Base-by-base conservation (phyloP, 2,797 vertebrate species). In the Urosaurus nigricauda region DNA sequence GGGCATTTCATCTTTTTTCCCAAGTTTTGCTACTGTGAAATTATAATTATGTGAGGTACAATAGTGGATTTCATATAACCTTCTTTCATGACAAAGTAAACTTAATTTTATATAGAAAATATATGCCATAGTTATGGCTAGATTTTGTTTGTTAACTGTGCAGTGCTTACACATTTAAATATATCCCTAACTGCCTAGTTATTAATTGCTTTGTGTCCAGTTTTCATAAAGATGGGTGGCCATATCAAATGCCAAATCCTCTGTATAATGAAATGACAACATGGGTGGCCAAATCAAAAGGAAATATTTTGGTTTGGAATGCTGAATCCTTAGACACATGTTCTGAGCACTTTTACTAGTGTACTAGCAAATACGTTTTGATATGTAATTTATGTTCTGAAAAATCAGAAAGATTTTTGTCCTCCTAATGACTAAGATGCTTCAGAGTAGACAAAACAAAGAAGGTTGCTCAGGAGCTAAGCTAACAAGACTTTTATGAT, bases 51-150 rank as follows among this genome's bases (percentile, higher is more conserved):
- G 93, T 92, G 93, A 96, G 63, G 21, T 53, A 82, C 19, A 65
- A 79, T 71, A 86, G 79, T 97, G 97, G 97, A 97, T 97, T 97
- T 97, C 97, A 98, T 97, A 94, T 93, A 95, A 90, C 94, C 96
- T 96, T 96, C 96, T 96, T 90, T 93, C 91, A 95, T 93, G 96
- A 94, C 90, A 96, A 95, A 96, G 95, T 92, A 95, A 96, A 96
- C 95, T 95, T 95, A 96, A 96, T 96, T 95, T 93, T 96, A 95
- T 94, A 94, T 94, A 92, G 89, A 95, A 93, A 88, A 94, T 88
- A 56, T 47, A 93, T 92, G 89, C 86, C 89, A 92, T 88, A 94
- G 92, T 35, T 94, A 95, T 94, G 93, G 95, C 87, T 93, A 93
- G 93, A 63, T 94, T 94, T 95, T 93, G 93, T 95, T 94, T 95